A percentile compares a stretch with the other conserved stretches of the same genome.
phyloP scores from a whole-genome alignment of 2,797 vertebrate species.

The Bovichtus variegatus region DNA sequence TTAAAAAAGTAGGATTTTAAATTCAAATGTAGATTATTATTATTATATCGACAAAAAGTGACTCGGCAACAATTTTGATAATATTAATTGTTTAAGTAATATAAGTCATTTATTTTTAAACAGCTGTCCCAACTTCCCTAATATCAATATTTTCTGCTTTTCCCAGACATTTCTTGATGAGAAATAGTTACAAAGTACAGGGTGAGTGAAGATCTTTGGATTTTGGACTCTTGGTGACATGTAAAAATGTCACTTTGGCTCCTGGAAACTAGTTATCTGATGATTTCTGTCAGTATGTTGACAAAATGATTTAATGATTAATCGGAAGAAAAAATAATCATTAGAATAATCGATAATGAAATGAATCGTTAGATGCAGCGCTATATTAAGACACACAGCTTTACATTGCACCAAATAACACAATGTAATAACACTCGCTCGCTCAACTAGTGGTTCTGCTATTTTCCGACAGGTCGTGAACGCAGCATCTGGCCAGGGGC shows the following conservation, averaged over 20 bases:
- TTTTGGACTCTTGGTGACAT: not conserved
- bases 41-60: no score
- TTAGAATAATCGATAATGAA: not conserved
- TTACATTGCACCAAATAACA: not conserved
- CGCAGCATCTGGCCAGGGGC: conserved; percentile 66
- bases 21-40: no score
- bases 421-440: not conserved
- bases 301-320: not conserved
- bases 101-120: no score
- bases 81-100: no score
- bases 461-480: conserved; percentile 55
- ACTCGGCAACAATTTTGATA: no score
- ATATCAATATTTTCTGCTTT: no score
- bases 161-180: no score
- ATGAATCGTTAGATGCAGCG: not conserved
- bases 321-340: not conserved
- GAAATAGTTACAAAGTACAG: not conserved
- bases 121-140: no score
- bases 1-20: no score
- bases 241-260: not conserved
- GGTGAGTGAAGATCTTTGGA: not conserved
- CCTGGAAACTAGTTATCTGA: no score
- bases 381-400: fast-evolving
- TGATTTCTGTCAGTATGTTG: not conserved
- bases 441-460: conserved; percentile 43